A percentile compares a stretch with the other conserved stretches of the same genome.
Conservation (phyloP, 37 sponge, comb jelly and placozoan species). For the Eunapius fragilis region DNA sequence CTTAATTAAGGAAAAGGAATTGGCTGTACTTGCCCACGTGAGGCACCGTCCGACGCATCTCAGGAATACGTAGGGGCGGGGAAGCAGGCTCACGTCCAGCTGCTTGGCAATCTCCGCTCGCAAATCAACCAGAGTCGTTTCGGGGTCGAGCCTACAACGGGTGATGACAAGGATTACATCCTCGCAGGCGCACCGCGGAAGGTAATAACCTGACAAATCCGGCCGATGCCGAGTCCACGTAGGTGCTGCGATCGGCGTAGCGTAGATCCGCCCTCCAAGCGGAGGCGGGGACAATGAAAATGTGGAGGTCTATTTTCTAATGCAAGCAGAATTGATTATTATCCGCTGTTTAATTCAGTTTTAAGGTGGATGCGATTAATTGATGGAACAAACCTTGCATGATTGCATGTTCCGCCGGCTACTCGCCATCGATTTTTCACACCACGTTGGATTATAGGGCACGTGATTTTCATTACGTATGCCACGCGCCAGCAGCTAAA, state of each 20-base stretch:
- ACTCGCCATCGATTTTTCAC: background rate
- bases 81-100: conserved; percentile 38
- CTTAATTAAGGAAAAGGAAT: background rate
- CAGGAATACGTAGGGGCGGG: conserved; percentile 41
- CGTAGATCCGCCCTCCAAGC: conserved; percentile 51
- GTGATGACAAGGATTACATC: background rate
- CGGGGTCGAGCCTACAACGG: conserved; percentile 21
- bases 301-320: conserved; percentile 54
- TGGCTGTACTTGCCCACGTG: conserved; percentile 26
- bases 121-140: conserved; percentile 20
- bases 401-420: background rate
- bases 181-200: background rate
- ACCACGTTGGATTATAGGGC: background rate
- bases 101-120: conserved; percentile 24
- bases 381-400: background rate
- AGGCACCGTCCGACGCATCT: conserved; percentile 54
- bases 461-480: background rate
- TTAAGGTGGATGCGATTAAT: background rate
- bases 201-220: conserved; percentile 63
- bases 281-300: conserved; percentile 38
- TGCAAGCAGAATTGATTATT: background rate
- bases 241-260: conserved; percentile 43
- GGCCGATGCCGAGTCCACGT: conserved; percentile 48
- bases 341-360: background rate
- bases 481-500: too few relatives aligned